Conservation (phyloP, 1,140 invertebrate genomes). For the Anadara kagoshimensis region DNA sequence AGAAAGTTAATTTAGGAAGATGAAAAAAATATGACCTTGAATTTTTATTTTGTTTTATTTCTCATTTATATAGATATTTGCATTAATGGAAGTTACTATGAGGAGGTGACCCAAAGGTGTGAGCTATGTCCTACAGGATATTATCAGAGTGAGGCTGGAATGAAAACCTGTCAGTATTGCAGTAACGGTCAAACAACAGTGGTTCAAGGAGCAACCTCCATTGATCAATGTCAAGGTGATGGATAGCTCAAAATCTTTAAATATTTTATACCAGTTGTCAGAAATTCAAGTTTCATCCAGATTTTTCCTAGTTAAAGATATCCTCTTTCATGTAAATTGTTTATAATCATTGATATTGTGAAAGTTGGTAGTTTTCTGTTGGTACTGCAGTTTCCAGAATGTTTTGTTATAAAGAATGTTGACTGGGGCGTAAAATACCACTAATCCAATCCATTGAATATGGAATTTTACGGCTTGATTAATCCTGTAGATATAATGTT, state of each 20-base stretch:
- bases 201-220: conserved; percentile 29
- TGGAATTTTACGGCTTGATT: no score
- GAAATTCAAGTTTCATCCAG: not conserved
- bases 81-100: conserved; percentile 5
- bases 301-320: not conserved
- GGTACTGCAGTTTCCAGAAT: not conserved
- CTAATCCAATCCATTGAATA: no score
- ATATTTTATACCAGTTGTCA: not conserved
- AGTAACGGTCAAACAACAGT: conserved; percentile 44
- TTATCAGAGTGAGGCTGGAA: conserved; percentile 38
- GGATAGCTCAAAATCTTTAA: not conserved
- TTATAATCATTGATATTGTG: not conserved
- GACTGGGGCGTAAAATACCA: no score
- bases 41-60: not conserved
- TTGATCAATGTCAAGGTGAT: conserved; percentile 38
- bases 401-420: not conserved
- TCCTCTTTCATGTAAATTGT: not conserved
- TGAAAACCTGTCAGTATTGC: conserved; percentile 43
- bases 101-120: conserved; percentile 25
- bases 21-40: not conserved
- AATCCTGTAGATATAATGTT: no score
- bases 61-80: not conserved
- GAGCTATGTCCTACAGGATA: conserved; percentile 38
- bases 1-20: not conserved
- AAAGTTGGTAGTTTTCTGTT: not conserved